phyloP scores from a whole-genome alignment of 2,888 invertebrate species.

The Calliscelio sp. region DNA sequence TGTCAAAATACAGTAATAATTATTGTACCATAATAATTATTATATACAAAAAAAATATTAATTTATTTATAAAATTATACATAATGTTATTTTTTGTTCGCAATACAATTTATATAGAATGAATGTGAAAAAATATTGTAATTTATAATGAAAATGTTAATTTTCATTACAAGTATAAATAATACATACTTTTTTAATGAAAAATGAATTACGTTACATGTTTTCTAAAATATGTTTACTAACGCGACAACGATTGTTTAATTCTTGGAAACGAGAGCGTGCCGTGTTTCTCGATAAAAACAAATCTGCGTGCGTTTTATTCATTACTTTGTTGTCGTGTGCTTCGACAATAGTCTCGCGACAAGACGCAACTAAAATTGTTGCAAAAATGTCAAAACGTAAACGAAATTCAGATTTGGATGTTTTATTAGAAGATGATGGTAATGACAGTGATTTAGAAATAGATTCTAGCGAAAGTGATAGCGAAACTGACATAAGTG shows the following conservation, averaged over 20 bases:
- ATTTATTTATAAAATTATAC: neutral
- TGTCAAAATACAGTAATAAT: no score
- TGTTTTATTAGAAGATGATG: constrained; percentile 17
- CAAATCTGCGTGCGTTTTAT: constrained; percentile 15
- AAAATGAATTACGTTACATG: constrained; percentile 20
- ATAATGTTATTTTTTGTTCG: neutral
- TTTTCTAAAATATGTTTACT: constrained; percentile 24
- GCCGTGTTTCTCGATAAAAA: constrained; percentile 15
- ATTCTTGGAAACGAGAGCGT: constrained; percentile 18
- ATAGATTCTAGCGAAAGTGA: constrained; percentile 2
- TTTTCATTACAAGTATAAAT: constrained; percentile 25
- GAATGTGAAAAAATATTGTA: constrained; percentile 26
- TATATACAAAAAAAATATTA: no score
- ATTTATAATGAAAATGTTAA: constrained; percentile 24
- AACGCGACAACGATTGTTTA: constrained; percentile 23
- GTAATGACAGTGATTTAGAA: constrained; percentile 21
- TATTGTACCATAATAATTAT: no score
- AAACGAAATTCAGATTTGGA: constrained; percentile 12
- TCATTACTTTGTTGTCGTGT: constrained; percentile 17
- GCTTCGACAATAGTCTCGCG: constrained; percentile 8
- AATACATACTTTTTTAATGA: constrained; percentile 18
- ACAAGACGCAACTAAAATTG: constrained; percentile 8
- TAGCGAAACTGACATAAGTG: constrained; percentile 7
- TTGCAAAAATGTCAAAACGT: constrained; percentile 19
- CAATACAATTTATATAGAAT: constrained; percentile 33